Conservation (phyloP, 2,888 invertebrate genomes). For the Didymodactylos carnosus region DNA sequence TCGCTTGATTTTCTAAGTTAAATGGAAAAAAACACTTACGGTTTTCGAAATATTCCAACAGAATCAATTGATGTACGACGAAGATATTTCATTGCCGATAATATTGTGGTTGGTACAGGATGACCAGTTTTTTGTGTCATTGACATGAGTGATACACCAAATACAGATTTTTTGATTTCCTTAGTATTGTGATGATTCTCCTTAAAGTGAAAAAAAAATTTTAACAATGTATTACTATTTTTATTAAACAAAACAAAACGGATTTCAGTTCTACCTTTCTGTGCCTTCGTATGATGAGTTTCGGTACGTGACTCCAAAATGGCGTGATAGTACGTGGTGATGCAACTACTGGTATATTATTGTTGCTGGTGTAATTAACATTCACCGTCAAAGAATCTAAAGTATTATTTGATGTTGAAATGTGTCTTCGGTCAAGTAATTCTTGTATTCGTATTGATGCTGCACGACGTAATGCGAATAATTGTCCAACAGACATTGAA, state of each 20-base stretch:
- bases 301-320: background rate
- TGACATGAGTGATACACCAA: slow-evolving; percentile 64
- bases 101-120: slow-evolving; percentile 65
- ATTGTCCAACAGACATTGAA: slow-evolving; percentile 8
- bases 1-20: background rate
- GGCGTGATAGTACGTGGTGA: background rate
- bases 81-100: slow-evolving; percentile 65
- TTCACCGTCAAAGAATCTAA: too few relatives aligned
- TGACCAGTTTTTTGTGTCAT: slow-evolving; percentile 67
- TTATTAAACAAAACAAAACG: too few relatives aligned
- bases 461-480: slow-evolving; percentile 3
- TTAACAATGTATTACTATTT: background rate
- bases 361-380: too few relatives aligned
- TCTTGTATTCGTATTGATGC: slow-evolving; percentile 3
- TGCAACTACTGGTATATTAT: background rate
- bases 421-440: slow-evolving; percentile 3
- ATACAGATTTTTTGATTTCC: slow-evolving; percentile 56
- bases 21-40: too few relatives aligned
- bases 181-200: background rate
- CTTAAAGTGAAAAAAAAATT: background rate
- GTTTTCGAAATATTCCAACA: slow-evolving; percentile 78
- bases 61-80: slow-evolving; percentile 64
- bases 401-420: background rate
- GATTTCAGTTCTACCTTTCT: too few relatives aligned
- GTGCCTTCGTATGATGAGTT: background rate